A percentile compares a stretch with the other conserved stretches of the same genome.
phyloP scores from a whole-genome alignment of 2,888 invertebrate species.

The Lochmaea crataegi region DNA sequence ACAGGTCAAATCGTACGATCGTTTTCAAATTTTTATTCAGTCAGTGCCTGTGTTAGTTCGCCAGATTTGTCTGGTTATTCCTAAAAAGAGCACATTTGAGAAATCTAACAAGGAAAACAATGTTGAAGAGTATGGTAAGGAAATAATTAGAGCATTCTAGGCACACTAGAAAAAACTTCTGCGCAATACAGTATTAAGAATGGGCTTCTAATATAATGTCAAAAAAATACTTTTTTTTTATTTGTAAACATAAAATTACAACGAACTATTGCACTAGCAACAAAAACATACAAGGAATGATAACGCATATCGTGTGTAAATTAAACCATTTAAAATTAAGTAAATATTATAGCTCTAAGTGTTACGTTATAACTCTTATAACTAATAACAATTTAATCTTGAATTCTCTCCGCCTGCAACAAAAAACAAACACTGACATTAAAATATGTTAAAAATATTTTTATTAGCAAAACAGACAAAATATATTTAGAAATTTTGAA shows the following conservation, averaged over 20 bases:
- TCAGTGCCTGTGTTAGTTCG: too few species aligned
- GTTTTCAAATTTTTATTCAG: too few species aligned
- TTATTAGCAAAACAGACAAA: too few species aligned
- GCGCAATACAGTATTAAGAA: neutral
- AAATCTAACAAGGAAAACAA: too few species aligned
- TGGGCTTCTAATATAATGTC: conserved; percentile 4
- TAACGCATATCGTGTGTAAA: conserved; percentile 38
- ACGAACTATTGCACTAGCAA: conserved; percentile 49
- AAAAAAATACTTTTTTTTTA: conserved; percentile 35
- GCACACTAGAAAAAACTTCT: too few species aligned
- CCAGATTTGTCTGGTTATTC: too few species aligned
- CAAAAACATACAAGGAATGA: conserved; percentile 48
- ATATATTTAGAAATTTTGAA: too few species aligned
- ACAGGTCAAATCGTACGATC: too few species aligned
- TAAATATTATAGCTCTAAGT: conserved; percentile 23
- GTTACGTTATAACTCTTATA: conserved; percentile 17
- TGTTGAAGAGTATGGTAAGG: too few species aligned
- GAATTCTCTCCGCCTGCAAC: conserved; percentile 28
- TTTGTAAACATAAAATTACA: conserved; percentile 23
- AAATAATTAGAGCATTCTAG: too few species aligned
- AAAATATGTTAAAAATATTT: too few species aligned
- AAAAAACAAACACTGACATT: conserved; percentile 2
- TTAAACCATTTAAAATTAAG: conserved; percentile 35
- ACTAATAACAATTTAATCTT: conserved; percentile 30
- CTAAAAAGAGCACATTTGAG: too few species aligned